Conservation (phyloP, 2,797 vertebrate genomes). For the Peromyscus melanophrys region DNA sequence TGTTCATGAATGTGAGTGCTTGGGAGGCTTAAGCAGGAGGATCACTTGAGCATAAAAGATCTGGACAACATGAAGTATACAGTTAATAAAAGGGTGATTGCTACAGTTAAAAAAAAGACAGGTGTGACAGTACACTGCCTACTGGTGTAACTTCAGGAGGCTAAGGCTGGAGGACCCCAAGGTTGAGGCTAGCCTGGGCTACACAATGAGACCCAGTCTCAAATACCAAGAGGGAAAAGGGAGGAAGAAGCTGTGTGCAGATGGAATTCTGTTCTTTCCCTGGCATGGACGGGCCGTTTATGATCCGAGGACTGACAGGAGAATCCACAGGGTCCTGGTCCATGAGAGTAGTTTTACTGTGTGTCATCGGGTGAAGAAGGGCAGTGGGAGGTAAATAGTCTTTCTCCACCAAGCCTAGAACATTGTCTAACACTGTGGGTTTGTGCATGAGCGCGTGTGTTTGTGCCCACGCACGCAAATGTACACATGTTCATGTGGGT, state of each 20-base stretch:
- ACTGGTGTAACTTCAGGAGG: neutral
- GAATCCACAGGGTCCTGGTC: neutral
- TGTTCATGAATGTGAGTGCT: neutral
- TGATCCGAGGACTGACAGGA: neutral
- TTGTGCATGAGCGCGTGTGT: neutral
- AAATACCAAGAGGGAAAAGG: neutral
- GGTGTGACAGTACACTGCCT: neutral
- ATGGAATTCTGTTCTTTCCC: conserved; percentile 42
- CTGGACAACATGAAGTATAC: neutral
- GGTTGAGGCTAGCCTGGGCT: neutral
- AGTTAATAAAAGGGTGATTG: neutral
- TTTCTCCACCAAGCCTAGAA: neutral
- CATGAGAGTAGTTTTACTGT: neutral
- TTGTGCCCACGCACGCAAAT: too few relatives aligned
- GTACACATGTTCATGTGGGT: neutral
- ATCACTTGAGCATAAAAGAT: too few relatives aligned
- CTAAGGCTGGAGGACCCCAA: neutral
- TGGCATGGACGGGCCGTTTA: neutral
- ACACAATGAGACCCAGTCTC: neutral
- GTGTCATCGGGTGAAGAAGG: neutral
- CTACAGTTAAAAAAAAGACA: neutral
- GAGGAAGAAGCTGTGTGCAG: neutral
- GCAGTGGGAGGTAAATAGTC: neutral
- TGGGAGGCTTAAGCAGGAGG: neutral
- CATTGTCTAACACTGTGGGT: neutral